phyloP scores from a whole-genome alignment of 2,113 vertebrate species.

The Nyctibius bracteatus region DNA sequence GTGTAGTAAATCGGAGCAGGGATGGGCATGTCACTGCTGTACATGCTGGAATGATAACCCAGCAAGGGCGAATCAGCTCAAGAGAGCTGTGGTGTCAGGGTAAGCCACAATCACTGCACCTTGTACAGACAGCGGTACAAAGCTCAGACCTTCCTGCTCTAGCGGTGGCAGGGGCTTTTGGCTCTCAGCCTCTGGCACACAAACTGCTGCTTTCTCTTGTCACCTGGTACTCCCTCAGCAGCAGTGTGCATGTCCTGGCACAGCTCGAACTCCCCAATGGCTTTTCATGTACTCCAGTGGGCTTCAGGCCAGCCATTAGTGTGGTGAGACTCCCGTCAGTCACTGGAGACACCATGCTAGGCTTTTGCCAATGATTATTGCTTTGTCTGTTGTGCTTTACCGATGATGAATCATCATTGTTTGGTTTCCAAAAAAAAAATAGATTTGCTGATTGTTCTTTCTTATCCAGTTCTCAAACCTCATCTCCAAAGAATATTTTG shows the following conservation, averaged over 20 bases:
- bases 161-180: background rate
- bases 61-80: background rate
- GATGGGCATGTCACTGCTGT: fast-evolving
- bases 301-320: background rate
- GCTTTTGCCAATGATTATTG: background rate
- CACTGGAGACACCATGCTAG: background rate
- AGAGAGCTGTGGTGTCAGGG: background rate
- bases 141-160: background rate
- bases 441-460: background rate
- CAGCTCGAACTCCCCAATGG: background rate
- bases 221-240: background rate
- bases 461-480: background rate
- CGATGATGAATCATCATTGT: background rate
- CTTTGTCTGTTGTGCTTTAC: background rate
- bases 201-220: background rate
- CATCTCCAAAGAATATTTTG: background rate
- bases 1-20: background rate
- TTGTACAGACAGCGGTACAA: fast-evolving
- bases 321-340: background rate
- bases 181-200: background rate
- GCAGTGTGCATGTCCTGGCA: background rate
- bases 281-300: background rate
- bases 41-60: fast-evolving
- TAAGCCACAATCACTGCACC: background rate
- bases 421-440: background rate